Base-by-base conservation (phyloP, 2,797 vertebrate species). In the Sciurus carolinensis region DNA sequence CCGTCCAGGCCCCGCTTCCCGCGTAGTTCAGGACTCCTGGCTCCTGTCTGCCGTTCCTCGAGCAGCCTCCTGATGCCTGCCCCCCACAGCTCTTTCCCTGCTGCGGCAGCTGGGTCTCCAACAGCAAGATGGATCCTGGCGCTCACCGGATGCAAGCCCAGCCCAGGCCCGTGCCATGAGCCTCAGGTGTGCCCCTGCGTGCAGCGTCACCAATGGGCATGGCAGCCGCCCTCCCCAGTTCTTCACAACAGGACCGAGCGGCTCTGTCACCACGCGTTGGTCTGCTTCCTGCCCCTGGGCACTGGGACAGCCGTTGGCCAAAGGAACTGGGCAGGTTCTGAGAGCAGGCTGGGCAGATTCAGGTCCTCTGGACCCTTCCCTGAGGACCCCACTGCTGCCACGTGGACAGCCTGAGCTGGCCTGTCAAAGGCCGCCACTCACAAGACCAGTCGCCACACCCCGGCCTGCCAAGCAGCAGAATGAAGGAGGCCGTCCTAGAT, bases 171-270 rank as follows among this genome's bases (percentile, higher is more conserved):
- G 11, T 10, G n/a, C 18, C 39, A n/a, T 9, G 18, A 30, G 22
- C 14, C n/a, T 15, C 64, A 8, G 8, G 1, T 6, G 14, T 18
- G 47, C n/a, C 18, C 17, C 28, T 47, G 6, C 0, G 0, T 0
- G 3, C 1, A 2, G 15, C 5, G 3, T 10, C 24, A 28, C 22
- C 0, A 17, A 28, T 2, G 0, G 17, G 12, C 15, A n/a, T 5
- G 0, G 20, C 1, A 26, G 36, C 28, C 2, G 26, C 14, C n/a
- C 28, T 28, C 44, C 13, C 12, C 36, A 24, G 12, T 18, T 11
- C 47, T 15, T n/a, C 42, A 15, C 10, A 18, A 69, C 26, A 5
- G 5, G 26, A 64, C 11, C 28, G 44, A 62, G 73, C 2, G 47
- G 18, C 17, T 54, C 28, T 79, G 7, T 59, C 44, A 5, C 7